Evolutionary conservation across 2,888 invertebrate genomes (phyloP), one percentile per base, ranked within the genome.

Genomic region (Crocallis elinguaria): DNA sequence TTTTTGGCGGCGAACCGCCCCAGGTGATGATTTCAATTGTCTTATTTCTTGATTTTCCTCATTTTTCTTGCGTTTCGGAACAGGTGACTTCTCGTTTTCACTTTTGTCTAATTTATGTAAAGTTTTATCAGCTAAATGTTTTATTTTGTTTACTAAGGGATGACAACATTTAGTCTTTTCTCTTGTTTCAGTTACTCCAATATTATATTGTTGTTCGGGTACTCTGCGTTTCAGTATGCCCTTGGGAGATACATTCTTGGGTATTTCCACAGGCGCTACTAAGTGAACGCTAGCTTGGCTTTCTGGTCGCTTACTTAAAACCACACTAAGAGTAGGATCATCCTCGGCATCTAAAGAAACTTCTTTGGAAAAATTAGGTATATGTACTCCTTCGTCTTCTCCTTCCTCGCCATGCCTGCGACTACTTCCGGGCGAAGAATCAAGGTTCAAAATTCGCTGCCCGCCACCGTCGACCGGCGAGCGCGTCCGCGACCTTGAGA

Each of bases 81-180:
- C 21, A 1, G 91, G 86, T 25, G 88, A 86, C 64, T 90, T 88
- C 69, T 89, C 88, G 64, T 69, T 75, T 55, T 88, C 88, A 68
- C 45, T 81, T 67, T 78, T 84, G 53, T 93, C 93, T 48, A 88
- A 69, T 71, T 91, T 87, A 66, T 93, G 87, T 79, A 93, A 76
- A 67, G 93, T 86, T 76, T 93, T 93, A 65, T 94, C 94, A 12
- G 94, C 94, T 82, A 94, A 88, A 62, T 92, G 93, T 77, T 93
- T 94, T 14, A 94, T 88, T 82, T 94, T 94, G 74, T 94, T 93
- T 63, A 94, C 94, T 49, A 94, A 86, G 19, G 94, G 93, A 71
- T 93, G 93, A 74, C 94, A 93, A 67, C 92, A 92, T 75, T 92
- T 92, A 17, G 89, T 88, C 78, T 92, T 92, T 64, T 88, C 89